Base-by-base conservation (phyloP, 2,888 invertebrate genomes). In the Andrena camellia region DNA sequence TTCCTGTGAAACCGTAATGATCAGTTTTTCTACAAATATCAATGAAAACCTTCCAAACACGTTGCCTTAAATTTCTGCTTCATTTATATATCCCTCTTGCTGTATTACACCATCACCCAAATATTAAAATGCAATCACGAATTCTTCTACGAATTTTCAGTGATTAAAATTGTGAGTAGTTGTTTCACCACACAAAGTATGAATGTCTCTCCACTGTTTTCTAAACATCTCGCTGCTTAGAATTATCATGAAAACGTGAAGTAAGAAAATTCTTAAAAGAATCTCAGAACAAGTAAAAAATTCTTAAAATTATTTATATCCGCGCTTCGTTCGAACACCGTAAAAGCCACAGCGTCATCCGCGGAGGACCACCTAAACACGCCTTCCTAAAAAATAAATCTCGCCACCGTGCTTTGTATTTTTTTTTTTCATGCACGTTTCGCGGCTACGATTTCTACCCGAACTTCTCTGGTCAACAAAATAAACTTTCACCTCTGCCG, bases 351-450 rank as follows among this genome's bases (percentile, higher is more conserved):
- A 69, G 57, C 72, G 29, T 31, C 42, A 48, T 54, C 64, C 50
- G n/a, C 33, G 10, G 68, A 60, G 66, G 64, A 23, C 63, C 71
- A 54, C 72, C 73, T 77, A 75, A 31, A 48, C 76, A 52, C 78
- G 83, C 50, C 29, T 78, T 87, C 75, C 90, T 88, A 88, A 84
- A 90, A 90, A 91, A 90, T 91, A 91, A 57, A 86, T 88, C 85
- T 83, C 67, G 60, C 68, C 67, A 31, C 54, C 67, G 13, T 23
- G 26, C 42, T 63, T 35, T 33, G 20, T n/a, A n/a, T 50, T 64
- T 69, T n/a, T 59, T 20, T 62, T 35, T 26, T 42, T 63, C 62
- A 35, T 42, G 64, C 60, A 74, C 67, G 62, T 54, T 75, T 72
- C 64, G 71, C 67, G 52, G 57, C 20, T 48, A 59, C 67, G n/a